Conservation (phyloP, 1,140 invertebrate species). For the Temnothorax curvispinosus region DNA sequence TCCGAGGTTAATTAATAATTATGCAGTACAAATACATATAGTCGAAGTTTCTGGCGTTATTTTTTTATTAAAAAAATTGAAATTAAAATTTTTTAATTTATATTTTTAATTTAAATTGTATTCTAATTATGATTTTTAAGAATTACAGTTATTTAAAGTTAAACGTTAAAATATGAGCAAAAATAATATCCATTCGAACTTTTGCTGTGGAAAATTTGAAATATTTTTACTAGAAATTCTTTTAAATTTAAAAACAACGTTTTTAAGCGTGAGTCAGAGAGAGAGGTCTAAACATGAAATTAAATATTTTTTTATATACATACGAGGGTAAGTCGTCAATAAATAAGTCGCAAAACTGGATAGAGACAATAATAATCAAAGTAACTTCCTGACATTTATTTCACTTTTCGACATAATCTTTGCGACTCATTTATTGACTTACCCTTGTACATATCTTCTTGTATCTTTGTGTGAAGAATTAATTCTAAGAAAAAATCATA, state of each 20-base stretch:
- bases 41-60: not conserved
- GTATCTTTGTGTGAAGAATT: not conserved
- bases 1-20: not conserved
- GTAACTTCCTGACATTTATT: too few species aligned
- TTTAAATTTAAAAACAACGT: not conserved
- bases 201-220: not conserved
- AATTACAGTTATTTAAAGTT: not conserved
- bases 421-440: too few species aligned
- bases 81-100: not conserved
- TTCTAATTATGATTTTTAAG: not conserved
- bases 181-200: not conserved
- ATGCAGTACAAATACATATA: not conserved
- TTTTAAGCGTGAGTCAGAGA: not conserved
- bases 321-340: too few species aligned
- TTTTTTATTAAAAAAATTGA: not conserved
- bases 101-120: not conserved
- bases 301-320: not conserved
- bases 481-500: not conserved
- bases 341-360: too few species aligned
- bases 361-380: too few species aligned
- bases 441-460: not conserved
- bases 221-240: not conserved
- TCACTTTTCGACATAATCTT: too few species aligned
- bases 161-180: not conserved
- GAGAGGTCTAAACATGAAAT: not conserved